phyloP scores from a whole-genome alignment of 2,113 vertebrate species.

The Sardina pilchardus region DNA sequence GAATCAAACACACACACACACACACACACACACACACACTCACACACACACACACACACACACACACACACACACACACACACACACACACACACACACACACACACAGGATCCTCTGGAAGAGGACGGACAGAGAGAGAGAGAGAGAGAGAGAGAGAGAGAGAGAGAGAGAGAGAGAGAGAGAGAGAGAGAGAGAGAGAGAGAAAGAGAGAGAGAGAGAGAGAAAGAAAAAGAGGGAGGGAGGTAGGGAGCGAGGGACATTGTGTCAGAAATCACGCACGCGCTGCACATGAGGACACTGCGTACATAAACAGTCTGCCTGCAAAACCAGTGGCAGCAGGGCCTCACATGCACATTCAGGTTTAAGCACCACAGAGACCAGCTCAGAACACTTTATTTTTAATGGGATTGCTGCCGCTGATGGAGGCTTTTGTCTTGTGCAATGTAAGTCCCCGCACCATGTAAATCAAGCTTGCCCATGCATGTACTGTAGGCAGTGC shows the following conservation, averaged over 20 bases:
- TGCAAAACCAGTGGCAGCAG: background rate
- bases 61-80: no score
- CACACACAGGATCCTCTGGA: conserved; percentile 17
- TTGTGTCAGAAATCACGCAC: background rate
- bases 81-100: no score
- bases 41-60: no score
- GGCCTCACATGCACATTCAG: background rate
- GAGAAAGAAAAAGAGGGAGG: background rate
- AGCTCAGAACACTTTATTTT: background rate
- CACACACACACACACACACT: conserved; percentile 13
- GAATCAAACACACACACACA: conserved; percentile 26
- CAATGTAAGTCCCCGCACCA: background rate
- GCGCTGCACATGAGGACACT: background rate
- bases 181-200: no score
- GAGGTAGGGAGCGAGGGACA: background rate
- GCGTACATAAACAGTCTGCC: background rate
- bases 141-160: no score
- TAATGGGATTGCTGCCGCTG: background rate
- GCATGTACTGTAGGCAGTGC: background rate
- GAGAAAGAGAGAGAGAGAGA: background rate
- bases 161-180: no score
- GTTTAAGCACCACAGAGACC: background rate
- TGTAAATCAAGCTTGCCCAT: conserved; percentile 12
- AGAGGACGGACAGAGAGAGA: background rate
- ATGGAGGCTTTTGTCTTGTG: background rate